Percentiles rank a stretch among this genome's conserved stretches.
phyloP scores from a whole-genome alignment of 2,888 invertebrate species.

The Drosophila merina region DNA sequence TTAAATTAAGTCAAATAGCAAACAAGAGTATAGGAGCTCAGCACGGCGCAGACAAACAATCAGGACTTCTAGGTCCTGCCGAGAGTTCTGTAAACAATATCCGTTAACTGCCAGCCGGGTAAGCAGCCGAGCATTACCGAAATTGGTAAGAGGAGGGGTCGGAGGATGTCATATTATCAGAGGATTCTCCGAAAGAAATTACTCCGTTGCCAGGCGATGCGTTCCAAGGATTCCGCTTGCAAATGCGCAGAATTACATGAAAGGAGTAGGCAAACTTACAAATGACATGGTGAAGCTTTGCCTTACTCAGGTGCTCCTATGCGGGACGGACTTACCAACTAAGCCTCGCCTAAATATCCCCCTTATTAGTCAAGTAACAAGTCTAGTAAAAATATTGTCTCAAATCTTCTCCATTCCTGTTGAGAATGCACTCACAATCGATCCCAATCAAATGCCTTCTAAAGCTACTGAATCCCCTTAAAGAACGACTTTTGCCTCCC shows the following conservation, averaged over 20 bases:
- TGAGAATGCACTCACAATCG: slow-evolving; percentile 25
- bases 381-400: not conserved
- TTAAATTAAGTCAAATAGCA: slow-evolving; percentile 76
- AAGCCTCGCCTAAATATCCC: too few relatives aligned
- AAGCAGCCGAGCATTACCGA: slow-evolving; percentile 46
- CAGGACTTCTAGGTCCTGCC: slow-evolving; percentile 31
- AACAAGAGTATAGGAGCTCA: slow-evolving; percentile 49
- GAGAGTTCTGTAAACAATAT: slow-evolving; percentile 56
- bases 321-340: too few relatives aligned
- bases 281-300: not conserved
- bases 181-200: slow-evolving; percentile 15
- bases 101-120: slow-evolving; percentile 39
- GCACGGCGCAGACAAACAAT: slow-evolving; percentile 50
- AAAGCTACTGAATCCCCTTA: not conserved
- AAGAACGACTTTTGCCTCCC: slow-evolving; percentile 11
- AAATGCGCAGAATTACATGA: slow-evolving; percentile 19
- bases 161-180: slow-evolving; percentile 26
- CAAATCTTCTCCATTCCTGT: slow-evolving; percentile 8
- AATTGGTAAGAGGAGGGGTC: slow-evolving; percentile 36
- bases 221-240: slow-evolving; percentile 15
- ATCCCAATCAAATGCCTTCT: slow-evolving; percentile 1
- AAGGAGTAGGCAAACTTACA: not conserved
- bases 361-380: not conserved
- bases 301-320: not conserved
- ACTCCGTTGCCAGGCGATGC: slow-evolving; percentile 32